phyloP scores from a whole-genome alignment of 2,888 invertebrate species.

The Sarcophaga variegata region DNA sequence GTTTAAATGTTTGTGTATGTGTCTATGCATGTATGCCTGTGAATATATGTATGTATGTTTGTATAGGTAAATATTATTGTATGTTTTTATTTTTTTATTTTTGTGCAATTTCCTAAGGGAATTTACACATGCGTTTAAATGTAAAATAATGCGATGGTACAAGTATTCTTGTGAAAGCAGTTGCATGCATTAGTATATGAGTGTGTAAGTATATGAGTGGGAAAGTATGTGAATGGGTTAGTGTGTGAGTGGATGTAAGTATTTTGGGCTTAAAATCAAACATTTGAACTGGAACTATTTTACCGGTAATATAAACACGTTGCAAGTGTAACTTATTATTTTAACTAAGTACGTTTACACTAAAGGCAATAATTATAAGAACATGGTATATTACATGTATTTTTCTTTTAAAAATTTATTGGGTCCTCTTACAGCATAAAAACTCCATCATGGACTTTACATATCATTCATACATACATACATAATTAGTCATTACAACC shows the following conservation, averaged over 20 bases:
- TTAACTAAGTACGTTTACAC: background rate
- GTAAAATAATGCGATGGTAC: background rate
- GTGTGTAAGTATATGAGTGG: background rate
- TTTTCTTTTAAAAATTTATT: too few species aligned
- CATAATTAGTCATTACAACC: too few species aligned
- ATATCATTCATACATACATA: too few species aligned
- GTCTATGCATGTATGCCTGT: background rate
- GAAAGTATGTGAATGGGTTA: background rate
- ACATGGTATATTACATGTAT: too few species aligned
- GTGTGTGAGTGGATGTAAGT: too few species aligned
- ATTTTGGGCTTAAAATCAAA: slow-evolving; percentile 60
- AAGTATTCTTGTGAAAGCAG: background rate
- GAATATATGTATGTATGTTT: background rate
- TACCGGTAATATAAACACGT: slow-evolving; percentile 44
- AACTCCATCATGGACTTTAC: too few species aligned
- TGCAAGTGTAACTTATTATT: slow-evolving; percentile 42
- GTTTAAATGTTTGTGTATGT: background rate
- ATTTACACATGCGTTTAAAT: slow-evolving; percentile 48
- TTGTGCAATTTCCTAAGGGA: slow-evolving; percentile 44
- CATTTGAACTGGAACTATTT: slow-evolving; percentile 58
- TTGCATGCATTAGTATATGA: background rate
- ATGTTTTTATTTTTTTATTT: slow-evolving; percentile 17
- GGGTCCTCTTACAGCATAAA: too few species aligned
- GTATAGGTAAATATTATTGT: slow-evolving; percentile 20
- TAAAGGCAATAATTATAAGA: background rate